Conservation (phyloP, 2,888 invertebrate genomes). For the Taenaris catops region DNA sequence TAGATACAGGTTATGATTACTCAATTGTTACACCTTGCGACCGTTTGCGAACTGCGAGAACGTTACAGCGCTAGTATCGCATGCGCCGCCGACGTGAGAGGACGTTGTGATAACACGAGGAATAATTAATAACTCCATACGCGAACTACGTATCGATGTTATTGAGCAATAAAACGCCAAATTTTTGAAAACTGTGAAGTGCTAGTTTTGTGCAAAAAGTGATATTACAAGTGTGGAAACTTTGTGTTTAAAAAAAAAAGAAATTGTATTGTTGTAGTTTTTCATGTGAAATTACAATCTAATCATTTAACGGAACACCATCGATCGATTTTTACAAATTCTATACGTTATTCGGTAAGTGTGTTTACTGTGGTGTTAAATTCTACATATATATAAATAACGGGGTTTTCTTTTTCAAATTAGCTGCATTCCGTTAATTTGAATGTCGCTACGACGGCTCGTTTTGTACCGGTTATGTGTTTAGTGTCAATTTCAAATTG, state of each 20-base stretch:
- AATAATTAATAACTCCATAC: conserved; percentile 63
- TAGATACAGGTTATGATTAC: conserved; percentile 18
- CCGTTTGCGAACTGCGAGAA: conserved; percentile 16
- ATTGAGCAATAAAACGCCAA: conserved; percentile 35
- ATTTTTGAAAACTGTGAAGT: conserved; percentile 43
- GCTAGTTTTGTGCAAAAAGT: conserved; percentile 44
- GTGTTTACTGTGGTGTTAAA: conserved; percentile 37
- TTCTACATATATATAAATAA: conserved; percentile 1
- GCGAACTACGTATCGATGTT: conserved; percentile 49
- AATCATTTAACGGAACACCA: conserved; percentile 60
- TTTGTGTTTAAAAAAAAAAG: conserved; percentile 35
- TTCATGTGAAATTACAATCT: conserved; percentile 52
- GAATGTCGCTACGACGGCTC: conserved; percentile 15
- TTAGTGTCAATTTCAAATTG: conserved; percentile 10
- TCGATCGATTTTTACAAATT: conserved; percentile 47
- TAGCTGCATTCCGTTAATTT: conserved; percentile 19
- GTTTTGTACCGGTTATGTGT: conserved; percentile 17
- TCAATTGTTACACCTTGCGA: conserved; percentile 23
- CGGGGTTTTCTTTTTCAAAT: conserved; percentile 3
- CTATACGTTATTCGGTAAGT: conserved; percentile 44
- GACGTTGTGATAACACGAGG: too few species aligned
- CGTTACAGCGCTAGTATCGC: conserved; percentile 49
- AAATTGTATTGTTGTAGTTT: conserved; percentile 62
- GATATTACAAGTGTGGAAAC: conserved; percentile 36
- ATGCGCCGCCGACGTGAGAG: conserved; percentile 31